phyloP scores from a whole-genome alignment of 2,113 vertebrate species.

The Thymallus thymallus region DNA sequence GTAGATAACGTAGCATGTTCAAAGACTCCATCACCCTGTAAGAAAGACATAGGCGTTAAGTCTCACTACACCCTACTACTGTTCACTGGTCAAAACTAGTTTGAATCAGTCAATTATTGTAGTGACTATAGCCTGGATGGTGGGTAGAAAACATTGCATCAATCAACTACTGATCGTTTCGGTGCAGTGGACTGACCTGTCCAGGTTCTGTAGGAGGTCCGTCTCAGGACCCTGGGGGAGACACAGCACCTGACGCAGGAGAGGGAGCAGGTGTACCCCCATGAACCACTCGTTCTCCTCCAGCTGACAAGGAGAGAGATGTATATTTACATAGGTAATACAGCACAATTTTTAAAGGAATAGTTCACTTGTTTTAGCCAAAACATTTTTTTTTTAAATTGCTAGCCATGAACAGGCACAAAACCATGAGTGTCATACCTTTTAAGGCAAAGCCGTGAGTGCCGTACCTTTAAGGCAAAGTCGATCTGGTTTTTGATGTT shows the following conservation, averaged over 20 bases:
- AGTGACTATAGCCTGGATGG: too few relatives aligned
- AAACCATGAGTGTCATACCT: too few relatives aligned
- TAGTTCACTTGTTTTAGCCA: too few relatives aligned
- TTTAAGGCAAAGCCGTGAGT: too few relatives aligned
- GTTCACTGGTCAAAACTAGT: too few relatives aligned
- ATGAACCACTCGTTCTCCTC: slow-evolving; percentile 82
- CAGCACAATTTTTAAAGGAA: not conserved
- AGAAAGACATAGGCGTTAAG: slow-evolving; percentile 6
- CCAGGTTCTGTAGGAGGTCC: slow-evolving; percentile 89
- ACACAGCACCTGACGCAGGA: slow-evolving; percentile 82
- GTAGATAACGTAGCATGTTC: slow-evolving; percentile 90
- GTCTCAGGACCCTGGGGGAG: slow-evolving; percentile 93
- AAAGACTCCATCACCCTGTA: slow-evolving; percentile 92
- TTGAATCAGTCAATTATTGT: too few relatives aligned
- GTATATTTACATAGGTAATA: not conserved
- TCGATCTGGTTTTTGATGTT: slow-evolving; percentile 93
- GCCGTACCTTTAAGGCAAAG: slow-evolving; percentile 78
- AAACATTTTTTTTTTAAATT: too few relatives aligned
- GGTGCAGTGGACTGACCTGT: slow-evolving; percentile 77
- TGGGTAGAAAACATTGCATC: too few relatives aligned
- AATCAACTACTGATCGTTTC: too few relatives aligned
- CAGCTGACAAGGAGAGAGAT: slow-evolving; percentile 57
- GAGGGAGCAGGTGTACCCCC: slow-evolving; percentile 82
- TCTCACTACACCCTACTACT: not conserved
- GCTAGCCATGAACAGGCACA: too few relatives aligned